A percentile compares a stretch with the other conserved stretches of the same genome.
phyloP scores from a whole-genome alignment of 2,888 invertebrate species.

The Pyrgus malvae region DNA sequence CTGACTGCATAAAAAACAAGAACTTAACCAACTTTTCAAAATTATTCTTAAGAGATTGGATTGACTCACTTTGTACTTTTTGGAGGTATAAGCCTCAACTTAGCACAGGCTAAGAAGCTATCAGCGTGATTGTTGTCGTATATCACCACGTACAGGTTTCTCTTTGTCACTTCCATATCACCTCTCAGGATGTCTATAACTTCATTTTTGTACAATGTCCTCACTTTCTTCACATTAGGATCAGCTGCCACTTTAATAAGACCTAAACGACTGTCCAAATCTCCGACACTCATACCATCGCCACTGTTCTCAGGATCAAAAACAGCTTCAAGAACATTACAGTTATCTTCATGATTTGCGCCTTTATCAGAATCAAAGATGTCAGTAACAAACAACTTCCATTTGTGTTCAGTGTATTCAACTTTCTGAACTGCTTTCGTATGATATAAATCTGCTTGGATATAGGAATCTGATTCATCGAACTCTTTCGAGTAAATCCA shows the following conservation, averaged over 20 bases:
- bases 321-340: constrained; percentile 91
- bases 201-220: constrained; percentile 86
- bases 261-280: constrained; percentile 89
- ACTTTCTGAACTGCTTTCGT: constrained; percentile 76
- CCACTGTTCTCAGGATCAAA: constrained; percentile 91
- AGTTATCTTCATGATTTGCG: constrained; percentile 85
- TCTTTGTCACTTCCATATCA: constrained; percentile 88
- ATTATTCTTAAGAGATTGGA: too few species aligned
- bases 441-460: constrained; percentile 90
- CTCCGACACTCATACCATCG: constrained; percentile 87
- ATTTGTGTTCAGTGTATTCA: constrained; percentile 88
- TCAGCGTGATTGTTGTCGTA: constrained; percentile 89
- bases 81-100: constrained; percentile 86
- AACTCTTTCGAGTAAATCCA: constrained; percentile 72
- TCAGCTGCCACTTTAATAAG: constrained; percentile 87
- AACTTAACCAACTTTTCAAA: background rate
- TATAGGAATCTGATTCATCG: constrained; percentile 87
- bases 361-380: constrained; percentile 88
- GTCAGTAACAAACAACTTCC: constrained; percentile 95
- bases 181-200: constrained; percentile 86
- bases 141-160: constrained; percentile 90
- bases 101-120: constrained; percentile 91
- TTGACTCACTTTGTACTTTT: constrained; percentile 88
- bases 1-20: background rate
- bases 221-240: constrained; percentile 77